A percentile compares a stretch with the other conserved stretches of the same genome.
These are phyloP conservation scores for Physella acuta DNA, from an alignment of 1,140 invertebrate species.

Conservation along the genomic window DNA sequence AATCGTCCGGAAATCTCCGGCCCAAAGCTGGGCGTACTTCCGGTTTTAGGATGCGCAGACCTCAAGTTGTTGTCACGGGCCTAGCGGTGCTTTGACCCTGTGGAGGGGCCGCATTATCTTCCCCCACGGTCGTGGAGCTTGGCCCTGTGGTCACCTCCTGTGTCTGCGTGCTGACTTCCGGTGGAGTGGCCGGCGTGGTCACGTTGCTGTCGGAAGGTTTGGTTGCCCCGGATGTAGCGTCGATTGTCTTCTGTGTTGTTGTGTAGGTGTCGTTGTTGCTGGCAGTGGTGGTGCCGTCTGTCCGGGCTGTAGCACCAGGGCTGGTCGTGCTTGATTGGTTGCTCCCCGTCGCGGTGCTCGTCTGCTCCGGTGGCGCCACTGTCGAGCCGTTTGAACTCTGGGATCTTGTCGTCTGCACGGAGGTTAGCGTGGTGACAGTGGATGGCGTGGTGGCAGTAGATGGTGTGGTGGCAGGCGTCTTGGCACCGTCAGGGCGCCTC, in stretches of 20 bases:
- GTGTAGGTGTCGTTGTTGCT: not conserved
- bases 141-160: no score
- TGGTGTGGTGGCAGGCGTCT: not conserved
- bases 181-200: slow-evolving; percentile 10
- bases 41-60: no score
- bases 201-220: slow-evolving; percentile 11
- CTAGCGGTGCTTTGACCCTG: no score
- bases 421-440: not conserved
- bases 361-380: not conserved
- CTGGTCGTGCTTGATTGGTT: not conserved
- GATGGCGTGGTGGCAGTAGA: not conserved
- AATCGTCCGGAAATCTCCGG: no score
- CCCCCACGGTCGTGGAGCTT: no score
- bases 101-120: no score
- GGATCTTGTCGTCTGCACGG: not conserved
- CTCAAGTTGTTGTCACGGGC: no score
- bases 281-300: not conserved
- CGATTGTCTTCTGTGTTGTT: not conserved
- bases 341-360: not conserved
- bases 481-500: not conserved
- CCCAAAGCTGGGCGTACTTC: no score
- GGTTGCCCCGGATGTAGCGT: slow-evolving; percentile 16
- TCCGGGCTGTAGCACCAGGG: not conserved
- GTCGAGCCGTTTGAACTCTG: no score
- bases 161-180: not conserved